Evolutionary conservation across 2,113 vertebrate genomes (phyloP).

Genomic region (Antigone vipio): DNA sequence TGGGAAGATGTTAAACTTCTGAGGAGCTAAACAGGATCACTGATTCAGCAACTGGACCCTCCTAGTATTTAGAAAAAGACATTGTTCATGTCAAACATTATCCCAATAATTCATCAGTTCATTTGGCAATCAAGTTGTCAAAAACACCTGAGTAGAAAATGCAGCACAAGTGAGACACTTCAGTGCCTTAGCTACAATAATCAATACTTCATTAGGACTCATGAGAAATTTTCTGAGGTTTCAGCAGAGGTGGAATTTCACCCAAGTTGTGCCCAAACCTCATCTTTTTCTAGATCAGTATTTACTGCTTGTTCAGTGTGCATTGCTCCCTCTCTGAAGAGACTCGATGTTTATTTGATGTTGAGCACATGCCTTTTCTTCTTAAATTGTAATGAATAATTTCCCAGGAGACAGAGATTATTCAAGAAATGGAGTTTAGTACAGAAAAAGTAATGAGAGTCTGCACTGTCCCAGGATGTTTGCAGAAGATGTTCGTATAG

Average conservation of each 20-base stretch:
- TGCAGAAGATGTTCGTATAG: not conserved
- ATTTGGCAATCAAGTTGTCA: not conserved
- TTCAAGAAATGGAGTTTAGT: not conserved
- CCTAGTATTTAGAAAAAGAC: not conserved
- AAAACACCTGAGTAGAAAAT: not conserved
- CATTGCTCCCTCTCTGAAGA: not conserved
- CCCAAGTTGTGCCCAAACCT: not conserved
- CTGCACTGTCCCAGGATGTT: not conserved
- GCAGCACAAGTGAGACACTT: not conserved
- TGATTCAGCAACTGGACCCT: not conserved
- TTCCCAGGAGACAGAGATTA: slow-evolving; percentile 3
- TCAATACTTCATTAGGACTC: not conserved
- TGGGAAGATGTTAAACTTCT: not conserved
- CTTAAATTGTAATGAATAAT: slow-evolving; percentile 15
- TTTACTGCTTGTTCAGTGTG: not conserved
- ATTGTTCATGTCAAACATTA: not conserved
- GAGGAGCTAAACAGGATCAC: not conserved
- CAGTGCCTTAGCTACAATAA: not conserved
- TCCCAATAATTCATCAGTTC: not conserved
- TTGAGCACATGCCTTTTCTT: not conserved
- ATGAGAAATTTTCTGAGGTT: not conserved
- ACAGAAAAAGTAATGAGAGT: slow-evolving; percentile 12
- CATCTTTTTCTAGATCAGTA: not conserved
- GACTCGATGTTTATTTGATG: not conserved
- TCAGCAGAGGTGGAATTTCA: not conserved